phyloP scores from a whole-genome alignment of 2,113 vertebrate genomes.

The Sciurus niger region DNA sequence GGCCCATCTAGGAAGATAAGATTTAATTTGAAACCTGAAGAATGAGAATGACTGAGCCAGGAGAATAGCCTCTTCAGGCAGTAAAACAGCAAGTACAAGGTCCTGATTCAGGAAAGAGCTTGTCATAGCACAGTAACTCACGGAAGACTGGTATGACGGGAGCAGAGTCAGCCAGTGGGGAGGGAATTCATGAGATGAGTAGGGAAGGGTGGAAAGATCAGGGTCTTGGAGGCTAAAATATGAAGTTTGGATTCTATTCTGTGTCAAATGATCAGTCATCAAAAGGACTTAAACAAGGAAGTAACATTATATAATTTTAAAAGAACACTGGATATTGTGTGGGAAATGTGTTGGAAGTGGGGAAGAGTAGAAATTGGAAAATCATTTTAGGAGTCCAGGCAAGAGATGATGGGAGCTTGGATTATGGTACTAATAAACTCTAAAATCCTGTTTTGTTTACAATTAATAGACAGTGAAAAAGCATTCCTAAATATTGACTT shows the following conservation, averaged over 20 bases:
- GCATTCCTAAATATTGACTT: slow-evolving; percentile 36
- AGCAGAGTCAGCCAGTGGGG: not conserved
- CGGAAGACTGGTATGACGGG: not conserved
- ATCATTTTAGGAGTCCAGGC: slow-evolving; percentile 7
- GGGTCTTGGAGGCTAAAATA: not conserved
- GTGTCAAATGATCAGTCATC: not conserved
- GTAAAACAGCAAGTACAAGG: not conserved
- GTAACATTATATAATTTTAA: not conserved
- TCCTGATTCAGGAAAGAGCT: not conserved
- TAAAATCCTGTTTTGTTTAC: slow-evolving; percentile 44
- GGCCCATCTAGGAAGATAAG: not conserved
- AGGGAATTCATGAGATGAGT: not conserved
- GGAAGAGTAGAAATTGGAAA: not conserved
- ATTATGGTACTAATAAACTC: not conserved
- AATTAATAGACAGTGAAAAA: slow-evolving; percentile 12
- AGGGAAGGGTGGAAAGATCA: not conserved
- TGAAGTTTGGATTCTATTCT: not conserved
- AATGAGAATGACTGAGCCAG: not conserved
- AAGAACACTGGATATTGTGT: slow-evolving; percentile 6
- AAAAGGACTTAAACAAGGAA: slow-evolving; percentile 4
- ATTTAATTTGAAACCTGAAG: slow-evolving; percentile 46
- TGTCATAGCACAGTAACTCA: not conserved
- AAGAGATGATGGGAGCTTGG: not conserved
- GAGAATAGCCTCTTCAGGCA: not conserved
- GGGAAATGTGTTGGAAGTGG: not conserved